Evolutionary conservation across 2,113 vertebrate genomes (phyloP).

Genomic region (Aepyceros melampus): DNA sequence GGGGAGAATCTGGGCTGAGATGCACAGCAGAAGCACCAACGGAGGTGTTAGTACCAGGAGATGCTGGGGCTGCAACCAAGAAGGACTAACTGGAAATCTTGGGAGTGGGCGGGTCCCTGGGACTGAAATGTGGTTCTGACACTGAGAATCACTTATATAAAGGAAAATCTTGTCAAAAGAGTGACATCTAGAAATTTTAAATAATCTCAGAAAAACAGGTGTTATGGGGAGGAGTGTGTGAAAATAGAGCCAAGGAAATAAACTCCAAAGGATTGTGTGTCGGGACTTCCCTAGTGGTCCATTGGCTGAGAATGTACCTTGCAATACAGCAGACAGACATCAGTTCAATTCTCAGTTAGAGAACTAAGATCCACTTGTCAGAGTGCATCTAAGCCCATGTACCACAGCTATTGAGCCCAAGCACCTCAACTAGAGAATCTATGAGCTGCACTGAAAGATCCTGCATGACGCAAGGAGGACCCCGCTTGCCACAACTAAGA

Average conservation of each 20-base stretch:
- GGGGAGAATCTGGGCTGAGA: background rate
- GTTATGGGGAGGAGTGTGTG: background rate
- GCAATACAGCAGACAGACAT: background rate
- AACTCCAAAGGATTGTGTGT: background rate
- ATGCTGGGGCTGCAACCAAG: background rate
- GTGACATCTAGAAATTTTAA: background rate
- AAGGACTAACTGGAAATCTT: background rate
- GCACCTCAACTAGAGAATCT: background rate
- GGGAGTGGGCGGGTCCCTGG: fast-evolving
- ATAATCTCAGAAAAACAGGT: background rate
- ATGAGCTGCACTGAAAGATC: background rate
- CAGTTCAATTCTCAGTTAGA: background rate
- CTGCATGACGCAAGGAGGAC: background rate
- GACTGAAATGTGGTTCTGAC: no score
- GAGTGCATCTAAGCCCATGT: background rate
- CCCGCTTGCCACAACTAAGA: background rate
- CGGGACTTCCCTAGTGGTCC: background rate
- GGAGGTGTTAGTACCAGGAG: background rate
- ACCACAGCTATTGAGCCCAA: background rate
- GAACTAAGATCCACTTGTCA: background rate
- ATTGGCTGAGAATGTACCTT: background rate
- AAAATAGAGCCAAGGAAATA: background rate
- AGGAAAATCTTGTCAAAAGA: background rate
- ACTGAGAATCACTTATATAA: background rate
- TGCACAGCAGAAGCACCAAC: background rate